These are phyloP conservation scores for Crocuta crocuta DNA, from an alignment of 2,113 vertebrate species.

Conservation along the genomic window DNA sequence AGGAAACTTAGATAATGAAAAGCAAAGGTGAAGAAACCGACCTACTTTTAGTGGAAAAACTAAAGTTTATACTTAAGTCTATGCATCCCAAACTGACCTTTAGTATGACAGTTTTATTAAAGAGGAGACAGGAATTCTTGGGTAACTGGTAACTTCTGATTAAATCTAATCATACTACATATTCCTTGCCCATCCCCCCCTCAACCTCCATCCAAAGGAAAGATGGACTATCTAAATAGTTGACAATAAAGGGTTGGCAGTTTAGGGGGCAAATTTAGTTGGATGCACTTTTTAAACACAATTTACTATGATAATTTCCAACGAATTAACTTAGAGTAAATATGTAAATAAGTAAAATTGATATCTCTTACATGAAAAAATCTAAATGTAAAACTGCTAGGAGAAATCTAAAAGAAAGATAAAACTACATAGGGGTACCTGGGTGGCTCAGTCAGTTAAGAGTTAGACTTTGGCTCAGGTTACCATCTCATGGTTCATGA, in stretches of 20 bases:
- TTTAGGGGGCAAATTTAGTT: not conserved
- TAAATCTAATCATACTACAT: not conserved
- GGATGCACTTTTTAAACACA: not conserved
- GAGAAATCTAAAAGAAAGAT: not conserved
- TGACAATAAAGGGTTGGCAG: not conserved
- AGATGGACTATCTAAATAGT: not conserved
- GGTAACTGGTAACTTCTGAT: not conserved
- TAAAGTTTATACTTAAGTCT: not conserved
- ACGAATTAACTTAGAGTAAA: not conserved
- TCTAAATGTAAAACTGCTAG: not conserved
- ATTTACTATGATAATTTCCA: not conserved
- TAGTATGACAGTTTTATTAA: not conserved
- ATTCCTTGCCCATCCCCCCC: not conserved
- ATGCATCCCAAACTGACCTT: not conserved
- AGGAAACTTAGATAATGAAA: slow-evolving; percentile 10
- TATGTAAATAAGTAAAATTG: not conserved
- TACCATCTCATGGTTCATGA: no score
- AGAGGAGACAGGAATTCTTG: not conserved
- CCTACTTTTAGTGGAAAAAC: not conserved
- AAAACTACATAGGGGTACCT: not conserved
- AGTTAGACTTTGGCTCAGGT: no score
- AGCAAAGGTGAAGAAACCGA: not conserved
- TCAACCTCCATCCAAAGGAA: not conserved
- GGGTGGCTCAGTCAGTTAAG: no score
- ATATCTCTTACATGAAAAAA: not conserved